A percentile compares a stretch with the other conserved stretches of the same genome.
Conservation (phyloP, 2,113 vertebrate species). For the Anolis sagrei region DNA sequence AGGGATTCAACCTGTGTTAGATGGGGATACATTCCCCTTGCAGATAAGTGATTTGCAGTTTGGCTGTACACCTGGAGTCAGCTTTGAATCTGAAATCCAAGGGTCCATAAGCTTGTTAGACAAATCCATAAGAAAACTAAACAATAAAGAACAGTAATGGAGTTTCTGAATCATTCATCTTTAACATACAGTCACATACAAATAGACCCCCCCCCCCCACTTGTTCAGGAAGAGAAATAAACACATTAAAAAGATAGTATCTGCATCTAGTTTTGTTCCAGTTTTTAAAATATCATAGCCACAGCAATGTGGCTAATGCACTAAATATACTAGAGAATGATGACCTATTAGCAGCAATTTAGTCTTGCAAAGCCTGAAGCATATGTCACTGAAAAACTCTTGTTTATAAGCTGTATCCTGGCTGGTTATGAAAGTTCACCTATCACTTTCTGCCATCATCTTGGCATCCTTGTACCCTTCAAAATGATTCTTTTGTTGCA, state of each 20-base stretch:
- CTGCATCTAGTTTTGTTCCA: background rate
- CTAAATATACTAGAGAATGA: background rate
- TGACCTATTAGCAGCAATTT: constrained; percentile 39
- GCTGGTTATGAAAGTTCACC: background rate
- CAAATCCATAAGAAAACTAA: too few species aligned
- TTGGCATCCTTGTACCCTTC: background rate
- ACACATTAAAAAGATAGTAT: background rate
- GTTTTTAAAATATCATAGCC: background rate
- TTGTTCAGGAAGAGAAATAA: too few species aligned
- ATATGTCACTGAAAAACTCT: background rate
- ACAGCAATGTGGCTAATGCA: constrained; percentile 8
- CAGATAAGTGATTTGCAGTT: too few species aligned
- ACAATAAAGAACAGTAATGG: too few species aligned
- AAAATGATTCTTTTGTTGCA: background rate
- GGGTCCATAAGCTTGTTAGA: too few species aligned
- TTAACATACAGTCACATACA: too few species aligned
- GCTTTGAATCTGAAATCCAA: too few species aligned
- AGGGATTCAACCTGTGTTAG: too few species aligned
- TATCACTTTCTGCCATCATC: constrained; percentile 1
- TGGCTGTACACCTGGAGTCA: too few species aligned
- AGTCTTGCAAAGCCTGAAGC: constrained; percentile 31
- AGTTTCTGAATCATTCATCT: too few species aligned
- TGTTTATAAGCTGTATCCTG: background rate
- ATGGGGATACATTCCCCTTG: too few species aligned
- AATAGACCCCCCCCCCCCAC: too few species aligned